Conservation (phyloP, 2,888 invertebrate genomes). For the Epirrhoe alternata region DNA sequence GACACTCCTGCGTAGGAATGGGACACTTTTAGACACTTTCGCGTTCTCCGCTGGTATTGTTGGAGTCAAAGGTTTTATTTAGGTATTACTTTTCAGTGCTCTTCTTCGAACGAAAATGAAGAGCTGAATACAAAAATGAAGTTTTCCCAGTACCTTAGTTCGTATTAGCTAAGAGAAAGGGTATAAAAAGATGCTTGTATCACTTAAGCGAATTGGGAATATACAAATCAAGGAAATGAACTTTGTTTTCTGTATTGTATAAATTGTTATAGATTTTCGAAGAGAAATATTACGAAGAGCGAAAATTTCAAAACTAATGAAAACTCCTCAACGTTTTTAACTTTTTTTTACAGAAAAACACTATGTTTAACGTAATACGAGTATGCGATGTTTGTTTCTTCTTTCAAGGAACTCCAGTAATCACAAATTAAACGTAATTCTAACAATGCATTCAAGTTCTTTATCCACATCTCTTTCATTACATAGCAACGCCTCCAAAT, state of each 20-base stretch:
- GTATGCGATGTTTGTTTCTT: too few relatives aligned
- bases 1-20: slow-evolving; percentile 48
- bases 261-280: too few relatives aligned
- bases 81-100: slow-evolving; percentile 20
- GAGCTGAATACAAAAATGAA: slow-evolving; percentile 5
- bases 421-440: slow-evolving; percentile 7
- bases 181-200: not conserved
- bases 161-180: not conserved
- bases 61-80: slow-evolving; percentile 36
- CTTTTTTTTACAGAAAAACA: too few relatives aligned
- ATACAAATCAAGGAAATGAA: not conserved
- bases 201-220: not conserved
- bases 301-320: too few relatives aligned
- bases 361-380: too few relatives aligned
- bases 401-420: not conserved
- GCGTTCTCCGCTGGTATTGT: slow-evolving; percentile 45
- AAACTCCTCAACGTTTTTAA: too few relatives aligned
- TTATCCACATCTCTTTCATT: slow-evolving; percentile 21
- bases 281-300: too few relatives aligned
- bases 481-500: slow-evolving; percentile 41
- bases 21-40: slow-evolving; percentile 46
- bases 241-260: too few relatives aligned
- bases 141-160: not conserved
- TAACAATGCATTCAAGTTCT: slow-evolving; percentile 13
- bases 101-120: slow-evolving; percentile 1